Base-by-base conservation (phyloP, 2,888 invertebrate genomes). In the Platerodrilus igneus region DNA sequence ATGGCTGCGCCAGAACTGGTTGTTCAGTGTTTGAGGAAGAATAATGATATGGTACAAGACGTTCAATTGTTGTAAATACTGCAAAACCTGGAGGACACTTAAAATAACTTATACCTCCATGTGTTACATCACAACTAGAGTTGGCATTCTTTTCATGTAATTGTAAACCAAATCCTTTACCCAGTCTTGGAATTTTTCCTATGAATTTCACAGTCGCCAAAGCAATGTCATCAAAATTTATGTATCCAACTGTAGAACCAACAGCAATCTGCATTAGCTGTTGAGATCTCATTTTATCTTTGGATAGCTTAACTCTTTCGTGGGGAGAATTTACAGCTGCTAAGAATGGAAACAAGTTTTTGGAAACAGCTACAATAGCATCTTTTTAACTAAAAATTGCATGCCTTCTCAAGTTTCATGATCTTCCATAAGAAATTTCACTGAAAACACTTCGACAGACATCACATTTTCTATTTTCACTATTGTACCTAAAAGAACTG, bases 161-260 rank as follows among this genome's bases (percentile, higher is more conserved):
- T 55, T 76, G 73, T 43, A 78, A 64, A 28, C 76, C 77, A 58
- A 74, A 72, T 57, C 74, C 75, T 55, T 72, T 71, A 47, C 77
- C 75, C 34, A 76, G 60, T 44, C 77, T 72, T 40, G 66, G 60
- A 33, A 76, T 74, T 30, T 64, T 60, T 18, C 78, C 78, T 52
- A 77, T 74, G 53, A 69, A 77, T 50, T 70, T 70, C 32, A 78
- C 71, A 45, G 69, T 67, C 16, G 72, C 67, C 33, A 67, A 54
- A 27, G 58, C 50, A 30, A 63, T 51, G 36, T 60, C 57, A 37
- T 59, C 56, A 23, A 55, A 56, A 38, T 60, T 59, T 18, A 63
- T 57, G 47, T 69, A 69, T 7, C 70, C 71, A 30, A 69, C 65
- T 8, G 67, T 63, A 45, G 60, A 59, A 19, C 71, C 67, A 28